Percentiles rank a stretch among this genome's conserved stretches.
These are phyloP conservation scores for Torymus aiolomorphi DNA, from an alignment of 2,888 invertebrate species.

Conservation along the genomic window DNA sequence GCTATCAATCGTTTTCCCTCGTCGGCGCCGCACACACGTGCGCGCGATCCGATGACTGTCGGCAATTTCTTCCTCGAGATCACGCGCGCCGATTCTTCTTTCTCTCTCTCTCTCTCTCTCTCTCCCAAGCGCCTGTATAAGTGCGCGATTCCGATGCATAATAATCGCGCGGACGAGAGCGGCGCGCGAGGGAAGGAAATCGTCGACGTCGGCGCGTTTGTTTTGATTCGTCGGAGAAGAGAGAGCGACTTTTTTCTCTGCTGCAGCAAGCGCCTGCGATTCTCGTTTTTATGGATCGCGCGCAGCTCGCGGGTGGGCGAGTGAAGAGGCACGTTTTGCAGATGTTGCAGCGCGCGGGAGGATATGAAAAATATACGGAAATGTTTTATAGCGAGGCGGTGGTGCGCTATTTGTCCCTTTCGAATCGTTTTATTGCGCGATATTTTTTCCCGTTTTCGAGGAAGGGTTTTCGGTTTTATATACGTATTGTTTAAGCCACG, in stretches of 20 bases:
- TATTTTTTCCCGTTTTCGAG: too few relatives aligned
- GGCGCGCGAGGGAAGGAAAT: background rate
- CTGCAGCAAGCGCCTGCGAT: background rate
- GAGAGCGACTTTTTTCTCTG: background rate
- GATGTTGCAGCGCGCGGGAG: background rate
- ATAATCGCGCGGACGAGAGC: slow-evolving; percentile 1
- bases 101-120: background rate
- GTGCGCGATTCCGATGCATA: slow-evolving; percentile 32
- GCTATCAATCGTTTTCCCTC: slow-evolving; percentile 51
- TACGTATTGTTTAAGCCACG: too few relatives aligned
- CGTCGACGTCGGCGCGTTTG: slow-evolving; percentile 24
- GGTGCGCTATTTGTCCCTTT: background rate
- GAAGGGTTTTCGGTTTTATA: too few relatives aligned
- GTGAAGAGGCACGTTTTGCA: slow-evolving; percentile 31
- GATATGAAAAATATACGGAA: background rate
- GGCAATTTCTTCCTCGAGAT: too few relatives aligned
- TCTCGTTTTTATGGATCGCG: slow-evolving; percentile 5
- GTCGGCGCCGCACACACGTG: background rate
- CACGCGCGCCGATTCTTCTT: background rate
- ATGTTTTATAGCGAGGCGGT: slow-evolving; percentile 4
- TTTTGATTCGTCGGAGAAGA: slow-evolving; percentile 16
- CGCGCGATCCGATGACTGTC: too few relatives aligned
- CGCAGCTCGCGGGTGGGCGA: background rate
- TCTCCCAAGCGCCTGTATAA: too few relatives aligned
- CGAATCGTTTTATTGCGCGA: background rate